Evolutionary conservation across 2,113 vertebrate species (phyloP).

Genomic region (Chaetodon auriga): DNA sequence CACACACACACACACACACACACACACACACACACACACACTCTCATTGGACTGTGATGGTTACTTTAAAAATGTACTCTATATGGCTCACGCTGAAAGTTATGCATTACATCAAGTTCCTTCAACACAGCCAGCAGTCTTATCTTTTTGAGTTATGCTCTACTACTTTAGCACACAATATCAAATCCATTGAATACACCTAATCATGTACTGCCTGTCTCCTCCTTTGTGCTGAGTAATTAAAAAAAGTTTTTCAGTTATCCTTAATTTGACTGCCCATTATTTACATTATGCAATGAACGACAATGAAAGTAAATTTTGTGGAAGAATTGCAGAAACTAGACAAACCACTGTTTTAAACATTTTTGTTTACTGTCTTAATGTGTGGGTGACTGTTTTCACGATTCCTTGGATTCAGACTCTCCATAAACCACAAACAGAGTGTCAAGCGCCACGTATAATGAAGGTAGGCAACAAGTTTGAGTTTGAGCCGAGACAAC

Average conservation of each 20-base stretch:
- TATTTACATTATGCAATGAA: conserved; percentile 9
- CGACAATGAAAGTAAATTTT: conserved; percentile 6
- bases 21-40: not conserved
- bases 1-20: not conserved
- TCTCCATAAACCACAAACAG: conserved; percentile 1
- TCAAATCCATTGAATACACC: not conserved
- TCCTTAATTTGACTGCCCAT: conserved; percentile 8
- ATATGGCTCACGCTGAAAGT: not conserved
- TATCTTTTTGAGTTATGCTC: not conserved
- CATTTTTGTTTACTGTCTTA: conserved; percentile 12
- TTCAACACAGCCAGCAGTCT: not conserved
- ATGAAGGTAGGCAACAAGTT: not conserved
- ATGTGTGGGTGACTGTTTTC: conserved; percentile 39
- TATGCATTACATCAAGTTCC: not conserved
- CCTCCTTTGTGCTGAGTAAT: conserved; percentile 2
- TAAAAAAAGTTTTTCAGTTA: not conserved
- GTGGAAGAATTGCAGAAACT: conserved; percentile 7
- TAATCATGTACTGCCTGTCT: not conserved
- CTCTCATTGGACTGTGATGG: not conserved
- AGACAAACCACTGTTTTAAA: conserved; percentile 28
- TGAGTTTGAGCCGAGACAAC: not conserved
- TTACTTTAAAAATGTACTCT: not conserved
- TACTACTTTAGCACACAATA: not conserved
- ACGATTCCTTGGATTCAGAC: not conserved
- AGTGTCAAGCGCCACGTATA: not conserved